phyloP scores from a whole-genome alignment of 1,140 invertebrate genomes.

The Drosophila varians region DNA sequence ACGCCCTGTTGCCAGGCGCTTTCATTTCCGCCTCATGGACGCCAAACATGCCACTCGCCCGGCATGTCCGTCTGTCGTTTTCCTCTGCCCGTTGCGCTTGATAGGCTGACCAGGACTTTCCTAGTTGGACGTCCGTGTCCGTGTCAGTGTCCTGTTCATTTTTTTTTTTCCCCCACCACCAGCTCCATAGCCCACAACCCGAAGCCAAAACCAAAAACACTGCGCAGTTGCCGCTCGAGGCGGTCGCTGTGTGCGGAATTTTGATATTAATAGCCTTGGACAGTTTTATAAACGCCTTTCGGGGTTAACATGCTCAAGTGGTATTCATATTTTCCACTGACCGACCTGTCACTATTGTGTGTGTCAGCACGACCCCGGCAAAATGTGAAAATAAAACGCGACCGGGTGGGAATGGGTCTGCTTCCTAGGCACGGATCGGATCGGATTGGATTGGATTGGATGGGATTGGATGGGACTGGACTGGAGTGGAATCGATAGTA shows the following conservation, averaged over 20 bases:
- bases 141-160: slow-evolving; percentile 42
- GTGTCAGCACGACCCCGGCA: slow-evolving; percentile 46
- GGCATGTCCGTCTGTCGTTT: background rate
- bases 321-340: slow-evolving; percentile 82
- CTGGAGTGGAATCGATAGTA: background rate
- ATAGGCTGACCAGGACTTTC: slow-evolving; percentile 69
- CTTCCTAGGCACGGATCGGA: too few relatives aligned
- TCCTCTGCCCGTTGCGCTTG: slow-evolving; percentile 44
- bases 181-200: background rate
- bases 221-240: slow-evolving; percentile 64
- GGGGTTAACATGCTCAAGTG: slow-evolving; percentile 82
- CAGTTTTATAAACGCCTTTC: slow-evolving; percentile 82
- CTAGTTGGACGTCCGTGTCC: slow-evolving; percentile 45
- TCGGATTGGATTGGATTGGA: slow-evolving; percentile 3
- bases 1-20: slow-evolving; percentile 60
- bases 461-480: background rate
- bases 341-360: slow-evolving; percentile 76
- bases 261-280: slow-evolving; percentile 82
- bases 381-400: slow-evolving; percentile 47
- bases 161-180: slow-evolving; percentile 3
- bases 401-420: slow-evolving; percentile 1
- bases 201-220: slow-evolving; percentile 50
- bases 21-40: slow-evolving; percentile 80
- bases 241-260: slow-evolving; percentile 69
- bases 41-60: slow-evolving; percentile 70